Percentiles rank a stretch among this genome's conserved stretches.
Evolutionary conservation across 2,888 invertebrate genomes (phyloP).

Genomic region (Nysson spinosus): DNA sequence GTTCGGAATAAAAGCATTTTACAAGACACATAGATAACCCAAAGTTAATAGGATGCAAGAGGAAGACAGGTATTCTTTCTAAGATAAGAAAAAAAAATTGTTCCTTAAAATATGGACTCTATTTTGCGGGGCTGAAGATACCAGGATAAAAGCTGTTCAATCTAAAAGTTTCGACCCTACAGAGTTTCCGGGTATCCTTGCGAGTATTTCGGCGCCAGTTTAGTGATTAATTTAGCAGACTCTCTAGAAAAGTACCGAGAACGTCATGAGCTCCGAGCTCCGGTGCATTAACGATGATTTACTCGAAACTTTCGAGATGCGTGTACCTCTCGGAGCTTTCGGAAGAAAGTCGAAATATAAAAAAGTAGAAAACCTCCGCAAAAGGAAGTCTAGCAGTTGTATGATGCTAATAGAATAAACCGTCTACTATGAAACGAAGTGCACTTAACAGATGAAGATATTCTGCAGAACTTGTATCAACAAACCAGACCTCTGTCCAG

Average conservation of each 20-base stretch:
- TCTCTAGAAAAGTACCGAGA: constrained; percentile 26
- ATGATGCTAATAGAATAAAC: too few relatives aligned
- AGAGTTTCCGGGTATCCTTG: constrained; percentile 15
- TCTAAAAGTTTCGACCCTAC: constrained; percentile 37
- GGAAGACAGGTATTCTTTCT: too few relatives aligned
- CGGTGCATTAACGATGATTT: constrained; percentile 50
- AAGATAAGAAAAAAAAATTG: too few relatives aligned
- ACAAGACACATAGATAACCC: too few relatives aligned
- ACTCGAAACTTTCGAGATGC: constrained; percentile 28
- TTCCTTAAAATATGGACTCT: constrained; percentile 9
- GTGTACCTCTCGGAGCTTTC: neutral
- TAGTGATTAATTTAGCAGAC: constrained; percentile 45
- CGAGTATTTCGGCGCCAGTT: constrained; percentile 39
- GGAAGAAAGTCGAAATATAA: neutral
- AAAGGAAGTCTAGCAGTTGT: neutral
- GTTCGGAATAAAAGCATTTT: constrained; percentile 24
- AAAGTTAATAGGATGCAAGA: too few relatives aligned
- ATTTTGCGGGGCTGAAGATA: constrained; percentile 16
- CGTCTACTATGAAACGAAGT: too few relatives aligned
- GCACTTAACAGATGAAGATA: too few relatives aligned
- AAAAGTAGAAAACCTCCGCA: neutral
- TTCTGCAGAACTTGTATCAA: too few relatives aligned
- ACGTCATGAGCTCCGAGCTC: constrained; percentile 31
- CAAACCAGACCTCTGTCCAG: too few relatives aligned
- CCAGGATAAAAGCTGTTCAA: constrained; percentile 39